Conservation (phyloP, 2,113 vertebrate species). For the Syngnathoides biaculeatus region DNA sequence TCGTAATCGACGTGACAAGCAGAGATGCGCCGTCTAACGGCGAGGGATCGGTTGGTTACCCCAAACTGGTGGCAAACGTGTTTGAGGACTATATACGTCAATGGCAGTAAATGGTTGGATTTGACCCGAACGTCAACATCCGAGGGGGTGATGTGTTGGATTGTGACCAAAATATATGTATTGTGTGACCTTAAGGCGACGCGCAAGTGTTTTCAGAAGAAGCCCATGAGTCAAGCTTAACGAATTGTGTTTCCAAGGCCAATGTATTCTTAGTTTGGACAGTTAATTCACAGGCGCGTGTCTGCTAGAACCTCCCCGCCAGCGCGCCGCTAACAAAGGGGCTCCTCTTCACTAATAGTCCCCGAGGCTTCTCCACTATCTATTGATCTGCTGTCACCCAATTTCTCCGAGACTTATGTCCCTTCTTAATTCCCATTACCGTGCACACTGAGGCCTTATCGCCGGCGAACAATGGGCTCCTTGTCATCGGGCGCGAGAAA, state of each 20-base stretch:
- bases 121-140: no score
- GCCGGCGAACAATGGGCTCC: constrained; percentile 58
- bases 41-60: no score
- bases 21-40: neutral
- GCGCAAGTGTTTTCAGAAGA: constrained; percentile 23
- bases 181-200: constrained; percentile 16
- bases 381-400: constrained; percentile 72
- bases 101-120: neutral
- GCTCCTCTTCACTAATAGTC: constrained; percentile 63
- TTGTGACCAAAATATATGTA: neutral
- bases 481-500: constrained; percentile 56
- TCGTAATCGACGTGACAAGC: neutral
- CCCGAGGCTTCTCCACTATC: constrained; percentile 61
- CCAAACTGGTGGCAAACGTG: no score
- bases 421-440: constrained; percentile 68
- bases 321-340: constrained; percentile 66
- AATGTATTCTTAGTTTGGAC: constrained; percentile 32
- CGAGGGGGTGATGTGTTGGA: neutral
- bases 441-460: constrained; percentile 71
- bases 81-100: no score
- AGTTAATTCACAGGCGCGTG: constrained; percentile 39
- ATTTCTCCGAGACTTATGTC: constrained; percentile 69
- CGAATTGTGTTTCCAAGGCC: constrained; percentile 11
- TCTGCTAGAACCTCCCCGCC: constrained; percentile 33
- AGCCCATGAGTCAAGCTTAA: constrained; percentile 15